Evolutionary conservation across 2,888 invertebrate genomes (phyloP), one percentile per base, ranked within the genome.

Genomic region (Aspidapion aeneum): DNA sequence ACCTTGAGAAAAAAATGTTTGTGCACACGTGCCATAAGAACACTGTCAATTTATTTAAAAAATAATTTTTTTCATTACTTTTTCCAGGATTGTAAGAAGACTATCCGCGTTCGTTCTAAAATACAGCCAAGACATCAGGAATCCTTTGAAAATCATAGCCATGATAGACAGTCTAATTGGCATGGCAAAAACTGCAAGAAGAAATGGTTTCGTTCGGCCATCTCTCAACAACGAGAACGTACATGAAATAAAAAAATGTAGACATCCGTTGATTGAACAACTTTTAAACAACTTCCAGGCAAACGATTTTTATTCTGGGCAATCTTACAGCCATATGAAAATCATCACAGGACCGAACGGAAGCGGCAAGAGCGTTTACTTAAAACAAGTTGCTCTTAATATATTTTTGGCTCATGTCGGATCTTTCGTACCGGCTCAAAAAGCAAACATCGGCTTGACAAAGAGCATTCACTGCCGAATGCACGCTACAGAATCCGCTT

Each of bases 331-430:
- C 17, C 79, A 82, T 12, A 84, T 96, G 20, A 91, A 91, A 76
- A 85, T 97, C 57, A 80, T 96, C 3, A 94, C 93, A 0, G 96
- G 68, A 0, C 93, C 96, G 0, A 97, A 96, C 79, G 89, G 93
- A 1, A 91, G 93, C 74, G 97, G 97, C 1, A 98, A 97, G 80
- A 96, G 93, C 65, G 87, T 96, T 21, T 97, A 93, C 78, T 82
- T 97, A 74, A 96, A 95, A 79, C 94, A 95, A 82, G 81, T 83
- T 2, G 90, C 90, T 17, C 76, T 95, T 60, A 87, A 94, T 69
- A 87, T 90, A 1, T 95, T 89, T 78, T 82, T 97, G 82, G 91
- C 94, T 0, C 95, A 96, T 75, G 85, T 96, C 64, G 97, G 97
- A 20, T 90, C 91, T 72, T 96, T 87, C 80, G 91, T 97, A 5